Conservation (phyloP, 1,140 invertebrate species). For the Conopomorpha cramerella region DNA sequence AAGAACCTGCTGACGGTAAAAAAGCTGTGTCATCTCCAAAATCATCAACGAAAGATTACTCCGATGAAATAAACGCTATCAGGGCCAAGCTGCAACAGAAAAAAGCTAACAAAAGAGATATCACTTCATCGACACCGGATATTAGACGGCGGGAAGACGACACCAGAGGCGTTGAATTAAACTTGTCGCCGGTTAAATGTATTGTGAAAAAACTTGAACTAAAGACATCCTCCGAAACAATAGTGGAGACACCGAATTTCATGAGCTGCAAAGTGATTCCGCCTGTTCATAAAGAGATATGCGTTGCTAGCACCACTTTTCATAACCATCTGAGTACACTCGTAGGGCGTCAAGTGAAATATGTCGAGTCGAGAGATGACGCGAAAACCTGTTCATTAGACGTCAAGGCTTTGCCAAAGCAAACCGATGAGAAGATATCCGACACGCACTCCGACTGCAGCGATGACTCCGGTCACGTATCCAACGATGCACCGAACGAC, state of each 20-base stretch:
- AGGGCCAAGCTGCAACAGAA: constrained; percentile 51
- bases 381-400: constrained; percentile 27
- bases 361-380: constrained; percentile 42
- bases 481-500: constrained; percentile 66
- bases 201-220: constrained; percentile 56
- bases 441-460: constrained; percentile 64
- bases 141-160: constrained; percentile 34
- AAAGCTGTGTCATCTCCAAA: constrained; percentile 30
- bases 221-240: constrained; percentile 41
- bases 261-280: constrained; percentile 50
- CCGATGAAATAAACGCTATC: constrained; percentile 53
- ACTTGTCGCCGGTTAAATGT: constrained; percentile 49
- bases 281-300: constrained; percentile 42
- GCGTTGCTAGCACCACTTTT: constrained; percentile 49
- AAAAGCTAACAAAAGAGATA: constrained; percentile 47
- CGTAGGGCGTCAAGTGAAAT: constrained; percentile 47
- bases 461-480: constrained; percentile 78
- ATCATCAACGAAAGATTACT: constrained; percentile 37
- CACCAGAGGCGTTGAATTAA: constrained; percentile 27
- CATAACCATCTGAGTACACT: constrained; percentile 53
- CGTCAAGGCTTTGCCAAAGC: constrained; percentile 35
- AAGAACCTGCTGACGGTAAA: constrained; percentile 32
- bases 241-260: constrained; percentile 36
- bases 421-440: constrained; percentile 50
- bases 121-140: constrained; percentile 19